Evolutionary conservation across 1,140 invertebrate species (phyloP).

Genomic region (Heliothis subflexa): DNA sequence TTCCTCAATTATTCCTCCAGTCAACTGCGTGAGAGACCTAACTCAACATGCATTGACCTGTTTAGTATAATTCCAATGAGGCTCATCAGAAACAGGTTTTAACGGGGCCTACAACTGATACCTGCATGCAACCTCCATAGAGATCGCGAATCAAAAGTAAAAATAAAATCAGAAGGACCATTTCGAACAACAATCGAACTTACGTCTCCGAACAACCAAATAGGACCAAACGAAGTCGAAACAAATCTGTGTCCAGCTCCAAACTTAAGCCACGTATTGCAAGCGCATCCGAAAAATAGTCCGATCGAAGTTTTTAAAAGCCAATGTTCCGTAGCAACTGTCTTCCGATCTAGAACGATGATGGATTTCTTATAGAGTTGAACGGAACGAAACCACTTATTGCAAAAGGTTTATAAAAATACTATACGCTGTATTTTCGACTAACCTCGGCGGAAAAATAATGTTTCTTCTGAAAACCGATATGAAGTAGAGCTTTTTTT

Average conservation of each 20-base stretch:
- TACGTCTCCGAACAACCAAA: too few species aligned
- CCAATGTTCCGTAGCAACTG: neutral
- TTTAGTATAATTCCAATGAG: conserved; percentile 12
- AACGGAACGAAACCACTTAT: neutral
- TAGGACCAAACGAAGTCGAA: too few species aligned
- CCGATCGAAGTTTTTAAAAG: neutral
- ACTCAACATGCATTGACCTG: conserved; percentile 33
- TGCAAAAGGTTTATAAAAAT: neutral
- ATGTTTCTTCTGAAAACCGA: neutral
- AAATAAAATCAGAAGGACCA: neutral
- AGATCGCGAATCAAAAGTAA: conserved; percentile 6
- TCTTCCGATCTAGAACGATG: neutral
- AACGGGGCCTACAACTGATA: conserved; percentile 38
- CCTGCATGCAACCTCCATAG: conserved; percentile 33
- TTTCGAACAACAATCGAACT: neutral
- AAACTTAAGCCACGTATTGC: neutral
- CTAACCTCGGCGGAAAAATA: neutral
- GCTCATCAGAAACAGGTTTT: conserved; percentile 43
- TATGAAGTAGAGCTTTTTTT: neutral
- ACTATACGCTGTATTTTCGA: neutral
- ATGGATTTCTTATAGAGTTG: neutral
- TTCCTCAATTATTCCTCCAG: too few species aligned
- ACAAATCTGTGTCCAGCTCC: too few species aligned
- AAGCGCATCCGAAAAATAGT: neutral
- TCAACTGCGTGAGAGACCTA: neutral